Evolutionary conservation across 2,113 vertebrate genomes (phyloP), one percentile per base, ranked within the genome.

Genomic region (Otocyon megalotis): DNA sequence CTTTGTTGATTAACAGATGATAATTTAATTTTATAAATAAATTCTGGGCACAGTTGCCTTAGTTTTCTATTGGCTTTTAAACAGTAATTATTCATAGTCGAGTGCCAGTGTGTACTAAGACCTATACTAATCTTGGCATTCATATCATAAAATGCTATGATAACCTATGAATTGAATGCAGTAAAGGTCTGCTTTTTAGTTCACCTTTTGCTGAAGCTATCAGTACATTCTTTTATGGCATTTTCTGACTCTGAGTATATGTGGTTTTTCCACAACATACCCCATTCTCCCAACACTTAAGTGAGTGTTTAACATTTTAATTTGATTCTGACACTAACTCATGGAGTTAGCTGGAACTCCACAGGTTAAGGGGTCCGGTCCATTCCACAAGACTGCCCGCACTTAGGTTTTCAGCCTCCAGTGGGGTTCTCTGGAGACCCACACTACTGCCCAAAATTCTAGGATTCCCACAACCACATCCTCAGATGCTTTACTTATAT

Each of bases 1-100:
- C 50, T 37, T 1, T 88, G 17, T 88, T 71, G 67, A 48, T 91
- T 91, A 76, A 94, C 11, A 74, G 14, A 71, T 84, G 48, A 72
- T 80, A 50, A 14, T 83, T 1, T 84, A 53, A 84, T 63, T 92
- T 96, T 77, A 37, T 28, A 92, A 80, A 89, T 53, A 88, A 94
- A 56, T 88, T 16, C 32, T 82, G 76, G 48, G 17, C 9, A 24
- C 17, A 71, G 12, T 93, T 93, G 35, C 54, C 43, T 63, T 43
- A 71, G 32, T 79, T 85, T 85, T 85, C 43, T 88, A 0, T 91
- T 74, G 32, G 54, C 32, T 90, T 85, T 72, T 80, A 69, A 32
- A 72, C 48, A 16, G 26, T 80, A 48, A 54, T 71, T 79, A 56
- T 19, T 79, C 65, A 6, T 77, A 56, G 76, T 86, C 93, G 43